Conservation (phyloP, 2,888 invertebrate species). For the Morpho achilles region DNA sequence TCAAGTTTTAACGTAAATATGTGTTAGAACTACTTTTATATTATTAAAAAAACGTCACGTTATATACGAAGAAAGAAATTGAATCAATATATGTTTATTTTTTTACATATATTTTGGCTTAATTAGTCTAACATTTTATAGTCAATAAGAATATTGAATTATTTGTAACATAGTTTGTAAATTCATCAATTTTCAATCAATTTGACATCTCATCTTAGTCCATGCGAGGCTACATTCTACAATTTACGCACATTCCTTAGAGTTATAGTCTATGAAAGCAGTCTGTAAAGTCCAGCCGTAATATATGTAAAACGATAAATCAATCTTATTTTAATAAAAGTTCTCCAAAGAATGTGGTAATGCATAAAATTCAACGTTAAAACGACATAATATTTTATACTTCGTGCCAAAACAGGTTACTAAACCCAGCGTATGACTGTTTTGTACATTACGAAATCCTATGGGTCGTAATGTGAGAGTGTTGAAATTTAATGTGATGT, state of each 20-base stretch:
- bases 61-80: background rate
- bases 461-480: too few species aligned
- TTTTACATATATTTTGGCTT: slow-evolving; percentile 15
- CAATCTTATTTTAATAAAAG: background rate
- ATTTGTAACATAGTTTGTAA: background rate
- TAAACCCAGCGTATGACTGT: background rate
- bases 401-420: slow-evolving; percentile 10
- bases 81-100: slow-evolving; percentile 4
- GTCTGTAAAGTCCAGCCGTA: background rate
- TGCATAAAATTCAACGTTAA: too few species aligned
- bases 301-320: slow-evolving; percentile 11
- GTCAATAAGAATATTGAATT: too few species aligned
- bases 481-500: background rate
- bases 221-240: too few species aligned
- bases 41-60: slow-evolving; percentile 1
- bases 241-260: too few species aligned
- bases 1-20: slow-evolving; percentile 16
- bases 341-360: too few species aligned
- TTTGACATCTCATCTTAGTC: too few species aligned
- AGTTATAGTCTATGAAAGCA: too few species aligned
- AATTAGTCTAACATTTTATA: background rate
- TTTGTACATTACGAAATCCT: background rate
- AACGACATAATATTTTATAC: slow-evolving; percentile 1
- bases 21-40: slow-evolving; percentile 16
- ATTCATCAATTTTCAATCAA: background rate